These are phyloP conservation scores for Cisticola juncidis DNA, from an alignment of 2,113 vertebrate species.

Conservation along the genomic window DNA sequence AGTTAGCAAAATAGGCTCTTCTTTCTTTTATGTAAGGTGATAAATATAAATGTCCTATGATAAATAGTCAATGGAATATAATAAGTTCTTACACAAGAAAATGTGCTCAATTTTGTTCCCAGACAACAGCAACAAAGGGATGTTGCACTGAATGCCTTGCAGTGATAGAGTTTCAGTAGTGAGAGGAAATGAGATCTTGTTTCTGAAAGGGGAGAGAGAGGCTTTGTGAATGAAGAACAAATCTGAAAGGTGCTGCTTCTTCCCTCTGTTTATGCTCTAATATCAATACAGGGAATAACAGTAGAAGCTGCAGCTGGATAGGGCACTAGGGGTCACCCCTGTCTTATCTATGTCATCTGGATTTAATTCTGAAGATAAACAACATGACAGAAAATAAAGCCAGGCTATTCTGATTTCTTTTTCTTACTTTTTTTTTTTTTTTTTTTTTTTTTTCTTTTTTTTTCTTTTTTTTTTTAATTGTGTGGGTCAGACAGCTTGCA, in stretches of 20 bases:
- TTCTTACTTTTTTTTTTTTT: neutral
- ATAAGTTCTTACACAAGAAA: neutral
- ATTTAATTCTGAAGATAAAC: neutral
- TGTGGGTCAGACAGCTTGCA: neutral
- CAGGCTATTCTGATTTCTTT: neutral
- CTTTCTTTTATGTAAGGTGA: constrained; percentile 1
- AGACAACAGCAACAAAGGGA: neutral
- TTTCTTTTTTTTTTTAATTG: neutral
- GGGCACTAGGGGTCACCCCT: constrained; percentile 63
- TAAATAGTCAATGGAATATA: neutral
- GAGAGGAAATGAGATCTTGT: neutral
- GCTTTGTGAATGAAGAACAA: neutral
- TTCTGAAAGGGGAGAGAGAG: neutral
- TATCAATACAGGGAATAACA: neutral
- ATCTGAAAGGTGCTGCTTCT: neutral
- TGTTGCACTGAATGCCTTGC: neutral
- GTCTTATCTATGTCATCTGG: constrained; percentile 35
- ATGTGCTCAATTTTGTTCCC: neutral
- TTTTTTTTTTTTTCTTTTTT: accelerated
- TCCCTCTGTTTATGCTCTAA: neutral
- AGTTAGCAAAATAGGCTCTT: neutral
- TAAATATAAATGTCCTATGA: neutral
- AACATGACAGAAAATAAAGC: neutral
- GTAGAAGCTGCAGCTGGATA: constrained; percentile 25
- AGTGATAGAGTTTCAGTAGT: neutral